Percentiles rank a stretch among this genome's conserved stretches.
Conservation (phyloP, 1,140 invertebrate genomes). For the Drosophila yakuba region DNA sequence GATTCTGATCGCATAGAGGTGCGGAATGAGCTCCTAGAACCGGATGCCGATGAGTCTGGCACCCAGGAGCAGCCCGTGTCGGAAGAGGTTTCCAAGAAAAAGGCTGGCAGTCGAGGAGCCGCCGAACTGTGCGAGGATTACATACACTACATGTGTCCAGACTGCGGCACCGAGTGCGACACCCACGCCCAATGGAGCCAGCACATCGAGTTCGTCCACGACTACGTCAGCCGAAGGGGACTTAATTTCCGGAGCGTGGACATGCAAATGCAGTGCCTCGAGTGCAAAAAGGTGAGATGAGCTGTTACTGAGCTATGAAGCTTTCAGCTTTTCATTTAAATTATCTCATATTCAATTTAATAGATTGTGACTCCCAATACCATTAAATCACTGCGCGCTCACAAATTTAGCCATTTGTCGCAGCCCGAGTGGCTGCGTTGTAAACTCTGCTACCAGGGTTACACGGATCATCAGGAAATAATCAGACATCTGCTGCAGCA, state of each 20-base stretch:
- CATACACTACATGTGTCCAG: slow-evolving; percentile 75
- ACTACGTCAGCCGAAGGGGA: slow-evolving; percentile 67
- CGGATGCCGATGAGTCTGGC: slow-evolving; percentile 32
- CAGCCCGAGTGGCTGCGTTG: slow-evolving; percentile 74
- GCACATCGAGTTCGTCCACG: slow-evolving; percentile 78
- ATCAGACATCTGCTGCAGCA: slow-evolving; percentile 62
- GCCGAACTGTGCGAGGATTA: slow-evolving; percentile 70
- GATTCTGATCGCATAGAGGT: slow-evolving; percentile 53
- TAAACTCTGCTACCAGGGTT: slow-evolving; percentile 73
- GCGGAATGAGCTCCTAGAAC: slow-evolving; percentile 54
- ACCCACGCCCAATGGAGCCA: slow-evolving; percentile 70
- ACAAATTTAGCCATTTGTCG: slow-evolving; percentile 74
- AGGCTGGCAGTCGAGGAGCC: slow-evolving; percentile 10
- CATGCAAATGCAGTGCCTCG: slow-evolving; percentile 75
- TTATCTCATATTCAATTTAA: neutral
- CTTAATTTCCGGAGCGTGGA: slow-evolving; percentile 67
- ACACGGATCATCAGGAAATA: slow-evolving; percentile 53
- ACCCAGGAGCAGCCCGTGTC: neutral
- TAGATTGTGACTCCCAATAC: slow-evolving; percentile 64
- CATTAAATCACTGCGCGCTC: slow-evolving; percentile 64
- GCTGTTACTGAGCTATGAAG: neutral
- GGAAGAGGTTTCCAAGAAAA: slow-evolving; percentile 38
- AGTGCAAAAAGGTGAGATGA: slow-evolving; percentile 63
- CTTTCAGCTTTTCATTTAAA: neutral
- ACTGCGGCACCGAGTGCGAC: slow-evolving; percentile 71